Percentiles rank a stretch among this genome's conserved stretches.
Evolutionary conservation across 2,797 vertebrate genomes (phyloP).

Genomic region (Loris lydekkerianus): DNA sequence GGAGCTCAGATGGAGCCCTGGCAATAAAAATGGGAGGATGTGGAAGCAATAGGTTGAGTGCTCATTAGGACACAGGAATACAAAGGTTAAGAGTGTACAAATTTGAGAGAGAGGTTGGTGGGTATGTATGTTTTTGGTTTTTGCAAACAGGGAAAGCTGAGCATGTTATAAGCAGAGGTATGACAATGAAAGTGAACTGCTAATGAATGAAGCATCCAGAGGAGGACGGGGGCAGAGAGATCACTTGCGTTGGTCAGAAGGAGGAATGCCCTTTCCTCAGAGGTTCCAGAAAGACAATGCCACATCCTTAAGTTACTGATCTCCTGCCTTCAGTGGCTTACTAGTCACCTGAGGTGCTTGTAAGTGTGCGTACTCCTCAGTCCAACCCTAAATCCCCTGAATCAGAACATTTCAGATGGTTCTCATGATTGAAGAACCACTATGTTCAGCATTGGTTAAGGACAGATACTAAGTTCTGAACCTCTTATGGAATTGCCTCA

Average conservation of each 20-base stretch:
- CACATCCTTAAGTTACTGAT: not conserved
- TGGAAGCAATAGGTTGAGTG: not conserved
- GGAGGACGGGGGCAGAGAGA: not conserved
- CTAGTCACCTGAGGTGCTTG: slow-evolving; percentile 2
- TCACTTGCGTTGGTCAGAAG: not conserved
- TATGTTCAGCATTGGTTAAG: not conserved
- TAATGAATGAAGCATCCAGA: not conserved
- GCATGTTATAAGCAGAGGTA: not conserved
- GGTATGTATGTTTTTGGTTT: not conserved
- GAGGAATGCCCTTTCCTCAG: not conserved
- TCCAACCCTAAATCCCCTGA: not conserved
- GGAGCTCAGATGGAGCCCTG: not conserved
- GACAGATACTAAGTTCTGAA: not conserved
- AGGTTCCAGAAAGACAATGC: not conserved
- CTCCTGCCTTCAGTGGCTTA: not conserved
- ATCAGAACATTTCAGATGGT: not conserved
- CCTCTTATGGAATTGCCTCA: not conserved
- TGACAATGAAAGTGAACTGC: not conserved
- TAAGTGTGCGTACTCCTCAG: slow-evolving; percentile 15
- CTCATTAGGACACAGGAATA: not conserved
- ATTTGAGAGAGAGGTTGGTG: not conserved
- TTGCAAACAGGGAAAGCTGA: not conserved
- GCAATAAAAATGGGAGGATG: not conserved
- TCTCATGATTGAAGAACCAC: not conserved
- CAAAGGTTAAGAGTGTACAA: not conserved